phyloP scores from a whole-genome alignment of 2,888 invertebrate species.

The Mayetiola destructor region DNA sequence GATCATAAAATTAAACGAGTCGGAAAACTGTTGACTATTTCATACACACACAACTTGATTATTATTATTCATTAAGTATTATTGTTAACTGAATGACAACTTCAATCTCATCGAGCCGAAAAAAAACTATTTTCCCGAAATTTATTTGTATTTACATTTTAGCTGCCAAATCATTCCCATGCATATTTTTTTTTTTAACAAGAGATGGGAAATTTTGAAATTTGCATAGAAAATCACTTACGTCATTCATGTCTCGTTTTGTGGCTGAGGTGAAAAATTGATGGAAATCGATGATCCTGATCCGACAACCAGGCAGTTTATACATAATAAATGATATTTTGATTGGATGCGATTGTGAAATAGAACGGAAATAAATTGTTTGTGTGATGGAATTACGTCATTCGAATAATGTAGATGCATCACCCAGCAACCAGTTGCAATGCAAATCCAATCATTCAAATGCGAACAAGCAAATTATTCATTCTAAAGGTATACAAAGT shows the following conservation, averaged over 20 bases:
- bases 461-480: neutral
- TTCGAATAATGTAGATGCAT: neutral
- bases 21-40: neutral
- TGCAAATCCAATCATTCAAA: constrained; percentile 8
- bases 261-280: neutral
- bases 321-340: neutral
- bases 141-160: too few relatives aligned
- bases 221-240: constrained; percentile 10
- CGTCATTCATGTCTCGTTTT: too few relatives aligned
- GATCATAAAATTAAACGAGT: constrained; percentile 6
- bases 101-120: too few relatives aligned
- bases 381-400: neutral
- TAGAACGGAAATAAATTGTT: constrained; percentile 4
- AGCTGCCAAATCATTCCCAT: neutral
- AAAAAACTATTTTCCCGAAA: too few relatives aligned
- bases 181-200: neutral
- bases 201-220: too few relatives aligned
- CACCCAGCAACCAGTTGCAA: neutral
- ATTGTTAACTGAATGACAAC: too few relatives aligned
- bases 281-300: too few relatives aligned
- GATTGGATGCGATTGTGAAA: neutral
- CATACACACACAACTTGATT: too few relatives aligned
- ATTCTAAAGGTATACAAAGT: neutral
- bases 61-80: too few relatives aligned
- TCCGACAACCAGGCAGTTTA: neutral